These are phyloP conservation scores for Tamandua tetradactyla DNA, from an alignment of 2,797 vertebrate species.

Conservation along the genomic window DNA sequence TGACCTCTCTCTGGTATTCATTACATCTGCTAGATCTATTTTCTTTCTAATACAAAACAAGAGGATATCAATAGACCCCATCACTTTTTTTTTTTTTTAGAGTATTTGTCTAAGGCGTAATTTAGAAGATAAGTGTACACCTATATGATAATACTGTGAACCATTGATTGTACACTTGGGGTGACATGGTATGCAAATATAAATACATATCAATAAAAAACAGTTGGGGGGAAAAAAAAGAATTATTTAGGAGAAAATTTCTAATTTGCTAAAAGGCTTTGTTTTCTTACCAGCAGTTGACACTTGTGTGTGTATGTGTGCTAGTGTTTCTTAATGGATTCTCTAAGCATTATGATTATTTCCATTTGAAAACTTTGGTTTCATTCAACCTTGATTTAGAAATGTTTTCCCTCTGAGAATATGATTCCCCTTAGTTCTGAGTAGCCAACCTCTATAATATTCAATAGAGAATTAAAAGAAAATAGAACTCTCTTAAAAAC, in stretches of 20 bases:
- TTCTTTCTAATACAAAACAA: constrained; percentile 35
- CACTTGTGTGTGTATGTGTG: constrained; percentile 36
- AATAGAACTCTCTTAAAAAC: not conserved
- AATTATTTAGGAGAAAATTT: constrained; percentile 24
- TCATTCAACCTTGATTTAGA: not conserved
- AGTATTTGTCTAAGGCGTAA: constrained; percentile 13
- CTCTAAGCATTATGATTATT: not conserved
- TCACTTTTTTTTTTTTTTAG: not conserved
- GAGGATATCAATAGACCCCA: not conserved
- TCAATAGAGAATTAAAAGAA: constrained; percentile 4
- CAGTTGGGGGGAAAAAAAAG: no score
- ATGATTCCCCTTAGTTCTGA: not conserved
- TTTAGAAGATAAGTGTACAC: constrained; percentile 30
- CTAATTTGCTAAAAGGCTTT: not conserved
- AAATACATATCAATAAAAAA: no score
- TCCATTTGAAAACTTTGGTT: constrained; percentile 22
- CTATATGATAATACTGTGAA: no score
- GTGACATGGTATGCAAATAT: no score
- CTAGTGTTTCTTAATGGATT: not conserved
- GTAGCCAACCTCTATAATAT: not conserved
- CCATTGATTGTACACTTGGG: no score
- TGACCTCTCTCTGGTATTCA: constrained; percentile 14
- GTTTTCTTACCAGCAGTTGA: not conserved
- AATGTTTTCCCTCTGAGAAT: not conserved
- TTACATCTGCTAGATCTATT: constrained; percentile 25